Evolutionary conservation across 1,140 invertebrate species (phyloP).

Genomic region (Tetranychus cinnabarinus): DNA sequence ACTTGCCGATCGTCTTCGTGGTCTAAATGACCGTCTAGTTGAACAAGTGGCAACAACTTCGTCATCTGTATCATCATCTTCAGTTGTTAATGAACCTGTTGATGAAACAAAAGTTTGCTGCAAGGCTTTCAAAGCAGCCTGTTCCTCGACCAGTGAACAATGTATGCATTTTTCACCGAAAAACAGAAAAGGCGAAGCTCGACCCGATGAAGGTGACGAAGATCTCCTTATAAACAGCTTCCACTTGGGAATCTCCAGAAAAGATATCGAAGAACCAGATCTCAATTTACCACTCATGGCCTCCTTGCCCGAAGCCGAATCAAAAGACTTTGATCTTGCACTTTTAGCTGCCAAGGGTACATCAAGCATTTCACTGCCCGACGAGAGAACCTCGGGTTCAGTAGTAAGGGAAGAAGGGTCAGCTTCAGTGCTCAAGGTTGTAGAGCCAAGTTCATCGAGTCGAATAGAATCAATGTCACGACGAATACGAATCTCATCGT

Average conservation of each 20-base stretch:
- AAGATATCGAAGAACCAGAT: not conserved
- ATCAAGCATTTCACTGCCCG: not conserved
- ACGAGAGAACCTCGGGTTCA: not conserved
- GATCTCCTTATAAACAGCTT: constrained; percentile 8
- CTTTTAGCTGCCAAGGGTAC: not conserved
- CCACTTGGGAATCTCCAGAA: constrained; percentile 12
- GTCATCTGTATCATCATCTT: not conserved
- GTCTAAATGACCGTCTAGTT: too few relatives aligned
- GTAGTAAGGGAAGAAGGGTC: not conserved
- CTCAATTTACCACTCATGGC: not conserved
- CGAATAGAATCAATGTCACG: constrained; percentile 26
- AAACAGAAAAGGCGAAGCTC: not conserved
- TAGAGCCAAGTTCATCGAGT: too few relatives aligned
- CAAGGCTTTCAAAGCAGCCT: too few relatives aligned
- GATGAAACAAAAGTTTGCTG: not conserved
- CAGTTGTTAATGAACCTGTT: not conserved
- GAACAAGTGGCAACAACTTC: too few relatives aligned
- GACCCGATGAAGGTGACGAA: constrained; percentile 1
- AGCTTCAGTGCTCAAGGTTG: constrained; percentile 25
- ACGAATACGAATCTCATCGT: constrained; percentile 61
- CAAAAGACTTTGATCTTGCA: not conserved
- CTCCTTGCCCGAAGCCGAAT: constrained; percentile 13
- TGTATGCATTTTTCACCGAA: constrained; percentile 20
- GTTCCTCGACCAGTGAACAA: constrained; percentile 14
- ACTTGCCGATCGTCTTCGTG: too few relatives aligned